phyloP scores from a whole-genome alignment of 2,113 vertebrate genomes.

The Stegostoma tigrinum region DNA sequence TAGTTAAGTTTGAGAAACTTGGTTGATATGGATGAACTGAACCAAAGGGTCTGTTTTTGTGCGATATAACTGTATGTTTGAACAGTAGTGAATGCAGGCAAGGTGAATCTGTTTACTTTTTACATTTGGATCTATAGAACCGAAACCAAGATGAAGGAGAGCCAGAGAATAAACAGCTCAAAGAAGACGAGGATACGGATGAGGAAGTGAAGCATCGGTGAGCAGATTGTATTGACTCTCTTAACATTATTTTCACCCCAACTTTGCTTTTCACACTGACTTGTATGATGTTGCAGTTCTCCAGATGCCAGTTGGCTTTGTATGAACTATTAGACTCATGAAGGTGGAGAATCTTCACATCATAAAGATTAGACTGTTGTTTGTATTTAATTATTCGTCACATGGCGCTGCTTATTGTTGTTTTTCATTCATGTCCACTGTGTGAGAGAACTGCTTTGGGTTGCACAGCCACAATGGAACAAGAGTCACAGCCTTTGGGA shows the following conservation, averaged over 20 bases:
- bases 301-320: background rate
- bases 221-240: conserved; percentile 33
- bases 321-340: background rate
- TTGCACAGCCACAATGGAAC: background rate
- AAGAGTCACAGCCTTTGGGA: background rate
- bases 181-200: conserved; percentile 51
- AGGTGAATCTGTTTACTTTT: background rate
- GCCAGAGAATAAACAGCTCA: conserved; percentile 59
- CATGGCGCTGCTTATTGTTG: background rate
- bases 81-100: background rate
- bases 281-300: background rate
- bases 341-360: background rate
- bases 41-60: no score
- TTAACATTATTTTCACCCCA: background rate
- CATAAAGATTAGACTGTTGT: background rate
- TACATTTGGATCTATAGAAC: conserved; percentile 51
- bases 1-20: no score
- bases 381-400: background rate
- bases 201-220: conserved; percentile 69
- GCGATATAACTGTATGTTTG: background rate
- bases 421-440: background rate
- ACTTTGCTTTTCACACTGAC: background rate
- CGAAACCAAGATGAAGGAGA: conserved; percentile 57
- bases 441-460: background rate
- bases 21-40: no score